Evolutionary conservation across 2,113 vertebrate genomes (phyloP).

Genomic region (Glaucomys volans): DNA sequence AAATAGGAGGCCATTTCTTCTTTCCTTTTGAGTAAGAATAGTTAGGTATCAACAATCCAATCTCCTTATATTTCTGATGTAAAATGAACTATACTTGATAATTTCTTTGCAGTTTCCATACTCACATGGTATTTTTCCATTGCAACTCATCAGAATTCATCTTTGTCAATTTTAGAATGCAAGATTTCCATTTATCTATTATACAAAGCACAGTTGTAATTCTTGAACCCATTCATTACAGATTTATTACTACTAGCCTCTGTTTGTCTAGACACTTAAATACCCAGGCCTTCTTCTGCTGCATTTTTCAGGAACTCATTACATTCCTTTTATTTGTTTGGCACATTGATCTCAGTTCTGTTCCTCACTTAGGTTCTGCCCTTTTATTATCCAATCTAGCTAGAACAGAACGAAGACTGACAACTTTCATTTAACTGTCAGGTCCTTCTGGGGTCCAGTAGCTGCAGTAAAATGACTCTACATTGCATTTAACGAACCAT

Average conservation of each 20-base stretch:
- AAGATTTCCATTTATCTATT: conserved; percentile 7
- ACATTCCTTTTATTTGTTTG: conserved; percentile 59
- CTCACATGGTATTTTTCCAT: neutral
- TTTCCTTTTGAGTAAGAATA: conserved; percentile 63
- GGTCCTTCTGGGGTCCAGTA: conserved; percentile 48
- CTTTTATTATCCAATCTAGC: conserved; percentile 47
- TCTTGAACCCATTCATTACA: conserved; percentile 19
- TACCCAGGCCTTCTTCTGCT: neutral
- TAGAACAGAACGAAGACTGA: conserved; percentile 38
- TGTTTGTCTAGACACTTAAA: conserved; percentile 37
- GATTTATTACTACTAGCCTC: conserved; percentile 26
- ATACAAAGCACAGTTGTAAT: conserved; percentile 19
- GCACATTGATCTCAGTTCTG: conserved; percentile 18
- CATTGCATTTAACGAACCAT: conserved; percentile 66
- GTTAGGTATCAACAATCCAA: conserved; percentile 37
- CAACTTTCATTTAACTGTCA: conserved; percentile 69
- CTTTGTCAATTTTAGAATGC: neutral
- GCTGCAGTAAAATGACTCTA: conserved; percentile 57
- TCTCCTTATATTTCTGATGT: conserved; percentile 67
- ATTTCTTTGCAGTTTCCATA: conserved; percentile 22
- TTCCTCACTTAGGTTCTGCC: conserved; percentile 12
- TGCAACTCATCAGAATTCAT: conserved; percentile 17
- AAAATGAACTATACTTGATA: conserved; percentile 67
- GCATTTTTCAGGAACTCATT: conserved; percentile 52
- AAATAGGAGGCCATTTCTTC: conserved; percentile 33